Conservation (phyloP, 2,888 invertebrate genomes). For the Drepana falcataria region DNA sequence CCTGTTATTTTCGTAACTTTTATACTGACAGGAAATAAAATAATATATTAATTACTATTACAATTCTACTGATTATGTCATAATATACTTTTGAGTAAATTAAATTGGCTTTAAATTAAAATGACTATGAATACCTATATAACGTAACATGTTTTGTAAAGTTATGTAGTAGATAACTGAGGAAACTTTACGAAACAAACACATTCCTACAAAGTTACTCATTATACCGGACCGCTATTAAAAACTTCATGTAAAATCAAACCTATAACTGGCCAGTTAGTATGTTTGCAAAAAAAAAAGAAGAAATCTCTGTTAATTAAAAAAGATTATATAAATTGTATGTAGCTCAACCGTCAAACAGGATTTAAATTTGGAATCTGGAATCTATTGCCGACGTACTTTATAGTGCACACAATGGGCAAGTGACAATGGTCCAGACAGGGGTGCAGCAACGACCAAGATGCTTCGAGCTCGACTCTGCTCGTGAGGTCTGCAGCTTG, state of each 20-base stretch:
- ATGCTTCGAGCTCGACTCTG: slow-evolving; percentile 32
- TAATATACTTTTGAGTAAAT: neutral
- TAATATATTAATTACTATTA: too few relatives aligned
- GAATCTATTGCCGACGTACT: slow-evolving; percentile 5
- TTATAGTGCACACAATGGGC: slow-evolving; percentile 9
- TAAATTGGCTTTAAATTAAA: too few relatives aligned
- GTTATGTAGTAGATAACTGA: too few relatives aligned
- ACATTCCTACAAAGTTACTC: neutral
- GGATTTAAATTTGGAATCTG: neutral
- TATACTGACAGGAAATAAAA: too few relatives aligned
- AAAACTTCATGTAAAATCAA: too few relatives aligned
- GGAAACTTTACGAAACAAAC: neutral
- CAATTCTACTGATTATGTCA: neutral
- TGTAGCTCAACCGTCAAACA: neutral
- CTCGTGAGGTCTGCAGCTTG: slow-evolving; percentile 18
- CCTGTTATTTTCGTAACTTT: too few relatives aligned
- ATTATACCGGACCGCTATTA: too few relatives aligned
- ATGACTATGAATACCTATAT: too few relatives aligned
- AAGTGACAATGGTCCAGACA: slow-evolving; percentile 4
- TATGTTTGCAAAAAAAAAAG: too few relatives aligned
- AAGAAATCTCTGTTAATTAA: too few relatives aligned
- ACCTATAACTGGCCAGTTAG: too few relatives aligned
- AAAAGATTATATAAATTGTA: neutral
- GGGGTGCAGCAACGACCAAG: slow-evolving; percentile 27
- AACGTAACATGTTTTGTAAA: too few relatives aligned